Evolutionary conservation across 2,888 invertebrate genomes (phyloP).

Genomic region (Cyaniris semiargus): DNA sequence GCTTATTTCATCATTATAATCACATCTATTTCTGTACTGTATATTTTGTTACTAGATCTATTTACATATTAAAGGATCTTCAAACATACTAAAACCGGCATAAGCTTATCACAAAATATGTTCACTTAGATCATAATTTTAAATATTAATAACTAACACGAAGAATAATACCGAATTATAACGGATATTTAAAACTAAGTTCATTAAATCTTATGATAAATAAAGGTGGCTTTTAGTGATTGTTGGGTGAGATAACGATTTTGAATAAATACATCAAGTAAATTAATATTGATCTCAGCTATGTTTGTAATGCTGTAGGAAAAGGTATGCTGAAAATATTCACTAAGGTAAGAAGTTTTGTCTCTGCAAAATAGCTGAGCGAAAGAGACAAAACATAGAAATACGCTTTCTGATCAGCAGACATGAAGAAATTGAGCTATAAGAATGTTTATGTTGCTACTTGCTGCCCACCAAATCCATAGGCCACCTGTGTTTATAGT

Average conservation of each 20-base stretch:
- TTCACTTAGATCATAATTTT: slow-evolving; percentile 64
- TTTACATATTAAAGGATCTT: neutral
- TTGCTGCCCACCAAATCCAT: neutral
- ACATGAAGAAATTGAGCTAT: neutral
- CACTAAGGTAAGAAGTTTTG: neutral
- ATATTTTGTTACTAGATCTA: slow-evolving; percentile 1
- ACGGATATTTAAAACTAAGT: slow-evolving; percentile 21
- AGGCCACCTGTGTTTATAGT: neutral
- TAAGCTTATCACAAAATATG: slow-evolving; percentile 36
- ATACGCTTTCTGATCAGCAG: neutral
- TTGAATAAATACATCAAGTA: neutral
- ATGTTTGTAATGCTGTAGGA: neutral
- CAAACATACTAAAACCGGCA: neutral
- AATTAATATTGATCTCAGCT: neutral
- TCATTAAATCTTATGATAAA: neutral
- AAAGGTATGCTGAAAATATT: neutral
- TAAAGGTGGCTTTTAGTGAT: slow-evolving; percentile 18
- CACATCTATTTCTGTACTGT: neutral
- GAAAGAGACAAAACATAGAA: neutral
- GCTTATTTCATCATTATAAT: neutral
- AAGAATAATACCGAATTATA: slow-evolving; percentile 31
- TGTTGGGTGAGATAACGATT: neutral
- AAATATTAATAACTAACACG: slow-evolving; percentile 42
- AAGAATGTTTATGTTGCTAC: neutral
- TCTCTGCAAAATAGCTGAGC: neutral